A percentile compares a stretch with the other conserved stretches of the same genome.
phyloP scores from a whole-genome alignment of 1,140 invertebrate genomes.

The Cotesia vestalis region DNA sequence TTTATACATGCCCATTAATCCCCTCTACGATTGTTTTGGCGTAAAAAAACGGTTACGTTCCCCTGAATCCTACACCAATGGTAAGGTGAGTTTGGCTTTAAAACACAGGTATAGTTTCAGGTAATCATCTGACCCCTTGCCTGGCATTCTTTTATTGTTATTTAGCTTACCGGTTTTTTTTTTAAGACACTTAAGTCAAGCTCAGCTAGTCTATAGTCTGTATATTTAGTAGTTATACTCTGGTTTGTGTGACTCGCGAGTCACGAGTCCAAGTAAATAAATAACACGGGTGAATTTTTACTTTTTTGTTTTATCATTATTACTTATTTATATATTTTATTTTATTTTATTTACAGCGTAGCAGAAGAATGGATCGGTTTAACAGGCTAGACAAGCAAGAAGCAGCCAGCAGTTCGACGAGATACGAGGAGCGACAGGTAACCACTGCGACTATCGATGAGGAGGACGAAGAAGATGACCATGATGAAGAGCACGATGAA shows the following conservation, averaged over 20 bases:
- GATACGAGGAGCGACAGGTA: conserved; percentile 40
- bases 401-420: conserved; percentile 29
- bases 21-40: conserved; percentile 26
- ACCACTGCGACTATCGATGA: too few species aligned
- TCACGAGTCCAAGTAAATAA: conserved; percentile 10
- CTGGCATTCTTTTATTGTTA: conserved; percentile 5
- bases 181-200: too few species aligned
- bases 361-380: too few species aligned
- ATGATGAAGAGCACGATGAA: conserved; percentile 29
- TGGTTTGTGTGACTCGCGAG: conserved; percentile 38
- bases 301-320: neutral
- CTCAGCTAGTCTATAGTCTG: too few species aligned
- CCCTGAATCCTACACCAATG: conserved; percentile 40
- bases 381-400: too few species aligned
- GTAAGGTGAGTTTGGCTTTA: conserved; percentile 19
- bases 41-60: conserved; percentile 29
- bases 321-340: too few species aligned
- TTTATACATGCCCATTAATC: conserved; percentile 10
- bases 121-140: conserved; percentile 15
- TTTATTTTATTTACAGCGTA: too few species aligned
- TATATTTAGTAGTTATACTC: neutral
- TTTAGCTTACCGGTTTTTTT: neutral
- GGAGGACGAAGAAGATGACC: too few species aligned
- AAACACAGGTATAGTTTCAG: neutral
- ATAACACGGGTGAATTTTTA: too few species aligned